Evolutionary conservation across 2,113 vertebrate genomes (phyloP), one percentile per base, ranked within the genome.

Genomic region (Daboia siamensis): DNA sequence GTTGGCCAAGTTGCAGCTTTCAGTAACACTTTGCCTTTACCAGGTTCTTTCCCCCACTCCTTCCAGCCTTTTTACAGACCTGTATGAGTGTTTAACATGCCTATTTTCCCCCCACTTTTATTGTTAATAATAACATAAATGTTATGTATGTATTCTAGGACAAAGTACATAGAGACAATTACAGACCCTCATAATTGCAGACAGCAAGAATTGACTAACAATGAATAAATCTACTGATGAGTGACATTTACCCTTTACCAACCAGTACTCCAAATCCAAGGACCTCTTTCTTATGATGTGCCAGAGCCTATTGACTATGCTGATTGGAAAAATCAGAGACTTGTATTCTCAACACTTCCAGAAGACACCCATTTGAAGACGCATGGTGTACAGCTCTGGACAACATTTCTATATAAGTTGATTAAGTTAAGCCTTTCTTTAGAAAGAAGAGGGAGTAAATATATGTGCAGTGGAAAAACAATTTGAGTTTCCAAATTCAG

Each of bases 121-220:
- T 91, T 94, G 13, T 92, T 89, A 94, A 95, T 93, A 95, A 94
- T 91, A 95, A 96, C 74, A 85, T 39, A 95, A 91, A 91, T 0
- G 90, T 94, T 95, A 93, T 93, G 91, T 95, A 93, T 86, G 93
- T 88, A 93, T 93, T 96, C 94, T 96, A 11, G 91, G 94, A 94
- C 64, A 95, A 2, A 95, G 95, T 96, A 95, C 94, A 94, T 92
- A 93, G 92, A 96, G 96, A 96, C 93, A 96, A 96, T 95, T 91
- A 94, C 92, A 85, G 88, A 94, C 95, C 9, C 48, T 51, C 8
- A 96, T 93, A 96, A 96, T 95, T 91, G 93, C 92, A 85, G 88
- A 94, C 94, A 55, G 97, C 95, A 96, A 96, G 96, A 94, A 92
- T 48, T 61, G 94, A 92, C 93, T 95, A 95, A 94, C 95, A 95